phyloP scores from a whole-genome alignment of 2,797 vertebrate genomes.

The Xenops minutus region DNA sequence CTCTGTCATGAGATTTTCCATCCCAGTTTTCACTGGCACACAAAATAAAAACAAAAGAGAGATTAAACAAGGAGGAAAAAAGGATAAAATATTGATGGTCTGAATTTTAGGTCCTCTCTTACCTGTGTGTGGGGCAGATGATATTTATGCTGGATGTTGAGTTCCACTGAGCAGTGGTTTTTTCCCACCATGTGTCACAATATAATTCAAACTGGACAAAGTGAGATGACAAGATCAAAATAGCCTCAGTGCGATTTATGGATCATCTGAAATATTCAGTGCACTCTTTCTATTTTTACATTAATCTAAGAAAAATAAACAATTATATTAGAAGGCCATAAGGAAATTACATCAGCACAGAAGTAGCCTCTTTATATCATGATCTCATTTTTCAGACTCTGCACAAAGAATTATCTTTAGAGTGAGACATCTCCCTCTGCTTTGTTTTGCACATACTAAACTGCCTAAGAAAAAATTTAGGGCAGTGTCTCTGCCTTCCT shows the following conservation, averaged over 20 bases:
- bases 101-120: neutral
- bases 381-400: constrained; percentile 45
- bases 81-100: neutral
- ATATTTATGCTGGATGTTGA: neutral
- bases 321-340: neutral
- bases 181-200: fast-evolving
- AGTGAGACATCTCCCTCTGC: neutral
- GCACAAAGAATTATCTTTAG: neutral
- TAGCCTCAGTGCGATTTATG: neutral
- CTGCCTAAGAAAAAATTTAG: neutral
- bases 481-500: neutral
- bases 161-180: neutral
- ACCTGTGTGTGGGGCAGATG: fast-evolving
- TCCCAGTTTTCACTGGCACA: neutral
- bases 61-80: neutral
- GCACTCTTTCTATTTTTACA: neutral
- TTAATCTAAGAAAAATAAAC: constrained; percentile 29
- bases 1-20: neutral
- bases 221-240: neutral
- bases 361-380: constrained; percentile 1
- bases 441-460: neutral
- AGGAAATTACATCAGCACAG: neutral
- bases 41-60: neutral
- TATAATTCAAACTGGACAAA: neutral
- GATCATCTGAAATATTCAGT: neutral